Percentiles rank a stretch among this genome's conserved stretches.
Conservation (phyloP, 2,113 vertebrate genomes). For the Alouatta palliata region DNA sequence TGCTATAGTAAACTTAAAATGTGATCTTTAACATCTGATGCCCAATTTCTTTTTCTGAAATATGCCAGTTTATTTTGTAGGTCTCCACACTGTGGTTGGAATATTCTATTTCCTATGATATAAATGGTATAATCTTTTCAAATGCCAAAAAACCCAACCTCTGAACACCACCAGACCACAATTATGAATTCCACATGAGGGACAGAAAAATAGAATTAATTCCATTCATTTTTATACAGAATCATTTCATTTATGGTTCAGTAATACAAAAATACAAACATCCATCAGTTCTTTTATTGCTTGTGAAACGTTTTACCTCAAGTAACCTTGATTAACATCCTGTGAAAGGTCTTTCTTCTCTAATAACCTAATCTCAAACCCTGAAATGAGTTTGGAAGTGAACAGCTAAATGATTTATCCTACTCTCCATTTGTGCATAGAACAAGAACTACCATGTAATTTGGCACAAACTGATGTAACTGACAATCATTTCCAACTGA, state of each 20-base stretch:
- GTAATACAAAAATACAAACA: slow-evolving; percentile 9
- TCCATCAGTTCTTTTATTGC: background rate
- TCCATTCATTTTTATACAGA: slow-evolving; percentile 43
- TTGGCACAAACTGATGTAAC: slow-evolving; percentile 23
- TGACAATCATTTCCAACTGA: background rate
- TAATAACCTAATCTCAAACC: slow-evolving; percentile 32
- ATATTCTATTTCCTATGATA: slow-evolving; percentile 2
- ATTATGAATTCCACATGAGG: slow-evolving; percentile 6
- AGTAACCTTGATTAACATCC: background rate
- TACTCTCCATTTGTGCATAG: background rate
- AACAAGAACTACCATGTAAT: slow-evolving; percentile 44
- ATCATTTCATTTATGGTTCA: background rate
- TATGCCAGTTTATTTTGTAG: slow-evolving; percentile 24
- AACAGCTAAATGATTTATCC: slow-evolving; percentile 24
- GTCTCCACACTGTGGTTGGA: background rate
- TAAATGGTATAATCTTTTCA: slow-evolving; percentile 30
- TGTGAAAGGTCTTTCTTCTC: slow-evolving; percentile 32
- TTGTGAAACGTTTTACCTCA: slow-evolving; percentile 12
- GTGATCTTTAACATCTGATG: slow-evolving; percentile 28
- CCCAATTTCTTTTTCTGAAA: slow-evolving; percentile 44
- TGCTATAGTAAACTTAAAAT: slow-evolving; percentile 51
- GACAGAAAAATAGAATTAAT: slow-evolving; percentile 2
- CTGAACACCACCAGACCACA: background rate
- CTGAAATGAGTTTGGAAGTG: background rate
- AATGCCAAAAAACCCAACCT: background rate